Base-by-base conservation (phyloP, 2,888 invertebrate species). In the Pilophorus perplexus region DNA sequence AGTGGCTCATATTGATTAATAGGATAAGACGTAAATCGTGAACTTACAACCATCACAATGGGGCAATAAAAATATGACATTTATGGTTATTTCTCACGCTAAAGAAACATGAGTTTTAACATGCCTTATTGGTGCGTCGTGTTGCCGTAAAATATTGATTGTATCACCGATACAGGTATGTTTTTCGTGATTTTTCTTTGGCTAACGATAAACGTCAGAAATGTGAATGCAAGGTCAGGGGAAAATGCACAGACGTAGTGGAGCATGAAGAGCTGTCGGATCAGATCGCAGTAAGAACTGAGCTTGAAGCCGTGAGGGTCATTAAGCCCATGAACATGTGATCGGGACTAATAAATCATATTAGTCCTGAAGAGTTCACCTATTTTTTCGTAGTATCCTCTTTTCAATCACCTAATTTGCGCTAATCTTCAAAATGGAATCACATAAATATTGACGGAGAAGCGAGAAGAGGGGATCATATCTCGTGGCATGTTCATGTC, bases 311-410 rank as follows among this genome's bases (percentile, higher is more conserved):
- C 59, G 59, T 59, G 59, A 59, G 59, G 44, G 59, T 23, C 59
- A 59, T 59, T 59, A 42, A 40, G 59, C 59, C 59, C 59, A 59
- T 59, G 59, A 59, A 40, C 59, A 59, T 59, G 59, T 59, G 59
- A 59, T 59, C 59, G 57, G 42, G 57, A 57, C 57, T 4, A 16
- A 57, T 57, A 57, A 57, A 57, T 57, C 57, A 57, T n/a, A 23
- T 25, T 18, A n/a, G n/a, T n/a, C n/a, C n/a, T n/a, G n/a, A n/a
- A n/a, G n/a, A 25, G 40, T 22, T 57, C 42, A 38, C 38, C 57
- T 42, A 42, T 42, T 44, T 59, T n/a, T n/a, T 23, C 52, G 5
- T 28, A 14, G 28, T 52, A 52, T 59, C 59, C 42, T 27, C 42
- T 40, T n/a, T 40, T 59, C 37, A 27, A 59, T 59, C 59, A 22